These are phyloP conservation scores for Perizoma flavofasciatum DNA, from an alignment of 2,888 invertebrate genomes.

Conservation along the genomic window DNA sequence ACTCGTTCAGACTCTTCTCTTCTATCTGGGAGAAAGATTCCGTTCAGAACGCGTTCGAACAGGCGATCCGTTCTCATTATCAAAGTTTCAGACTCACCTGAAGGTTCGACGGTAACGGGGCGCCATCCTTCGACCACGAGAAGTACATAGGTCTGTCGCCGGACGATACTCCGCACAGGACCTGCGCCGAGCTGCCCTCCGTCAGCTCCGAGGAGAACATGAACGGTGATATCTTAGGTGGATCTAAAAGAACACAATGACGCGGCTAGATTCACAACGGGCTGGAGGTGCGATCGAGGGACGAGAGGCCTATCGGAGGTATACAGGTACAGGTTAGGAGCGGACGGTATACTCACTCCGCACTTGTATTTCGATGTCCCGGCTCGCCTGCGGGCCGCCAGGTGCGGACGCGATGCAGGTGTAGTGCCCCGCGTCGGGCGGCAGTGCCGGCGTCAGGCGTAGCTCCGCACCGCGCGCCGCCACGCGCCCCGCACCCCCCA, in stretches of 20 bases:
- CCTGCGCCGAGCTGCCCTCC: constrained; percentile 91
- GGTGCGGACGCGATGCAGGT: constrained; percentile 89
- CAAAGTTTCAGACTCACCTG: constrained; percentile 70
- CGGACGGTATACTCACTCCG: constrained; percentile 81
- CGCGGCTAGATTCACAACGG: no score
- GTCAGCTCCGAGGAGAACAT: constrained; percentile 91
- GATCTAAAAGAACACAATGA: constrained; percentile 72
- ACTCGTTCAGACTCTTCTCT: constrained; percentile 87
- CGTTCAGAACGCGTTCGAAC: not conserved
- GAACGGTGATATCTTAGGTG: constrained; percentile 94
- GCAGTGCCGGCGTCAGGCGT: constrained; percentile 62
- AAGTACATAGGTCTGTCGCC: constrained; percentile 88
- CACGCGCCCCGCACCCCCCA: constrained; percentile 72
- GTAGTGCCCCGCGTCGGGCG: constrained; percentile 89
- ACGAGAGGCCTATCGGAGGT: no score
- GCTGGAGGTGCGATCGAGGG: no score
- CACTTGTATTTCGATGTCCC: constrained; percentile 88
- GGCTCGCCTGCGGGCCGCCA: constrained; percentile 87
- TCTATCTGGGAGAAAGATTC: constrained; percentile 75
- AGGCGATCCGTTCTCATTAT: no score
- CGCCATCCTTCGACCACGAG: constrained; percentile 87
- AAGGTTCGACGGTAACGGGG: constrained; percentile 83
- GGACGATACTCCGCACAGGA: constrained; percentile 90
- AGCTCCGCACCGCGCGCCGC: constrained; percentile 63
- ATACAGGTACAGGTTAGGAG: not conserved